Base-by-base conservation (phyloP, 92 coral and sea anemone genomes). In the Pocillopora meandrina region DNA sequence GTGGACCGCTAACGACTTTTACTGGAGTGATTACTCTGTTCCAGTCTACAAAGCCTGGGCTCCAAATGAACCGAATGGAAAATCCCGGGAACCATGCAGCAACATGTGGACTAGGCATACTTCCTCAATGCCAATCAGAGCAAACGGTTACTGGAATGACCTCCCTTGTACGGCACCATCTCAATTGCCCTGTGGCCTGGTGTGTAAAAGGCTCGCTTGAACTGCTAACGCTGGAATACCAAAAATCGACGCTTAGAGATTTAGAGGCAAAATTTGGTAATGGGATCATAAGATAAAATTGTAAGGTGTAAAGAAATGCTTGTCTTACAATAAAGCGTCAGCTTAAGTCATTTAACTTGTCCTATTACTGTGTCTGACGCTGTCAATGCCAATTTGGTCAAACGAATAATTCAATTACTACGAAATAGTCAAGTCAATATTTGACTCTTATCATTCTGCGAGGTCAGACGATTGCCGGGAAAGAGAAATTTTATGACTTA, bases 71-170 rank as follows among this genome's bases (percentile, higher is more conserved):
- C 86, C 86, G 59, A 82, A 72, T 42, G 84, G 84, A 6, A 33
- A 47, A 3, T 61, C 33, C 68, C 19, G 77, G 0, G 86, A 82
- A 14, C 78, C 78, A 18, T 82, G 86, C 72, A 34, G 61, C 36
- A 33, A 72, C 79, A 82, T 82, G 86, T 82, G 42, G 56, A 71
- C 60, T 62, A 10, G 70, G 14, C 18, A 20, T 5, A 47, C 65
- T 1, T 56, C 36, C 42, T 17, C 0, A 12, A 34, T 55, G 52
- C 74, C 76, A 15, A 0, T 1, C 9, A 65, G 61, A 9, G 55
- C 68, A 35, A 34, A 58, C 61, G 86, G 86, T n/a, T 26, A 65
- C 26, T 82, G 86, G 86, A 82, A 82, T 56, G 86, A 82, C 15
- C 79, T 26, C 2, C 23, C 33, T 14, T 82, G 79, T 20, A 34